Percentiles rank a stretch among this genome's conserved stretches.
phyloP scores from a whole-genome alignment of 1,140 invertebrate species.

The Drosophila trapezifrons region DNA sequence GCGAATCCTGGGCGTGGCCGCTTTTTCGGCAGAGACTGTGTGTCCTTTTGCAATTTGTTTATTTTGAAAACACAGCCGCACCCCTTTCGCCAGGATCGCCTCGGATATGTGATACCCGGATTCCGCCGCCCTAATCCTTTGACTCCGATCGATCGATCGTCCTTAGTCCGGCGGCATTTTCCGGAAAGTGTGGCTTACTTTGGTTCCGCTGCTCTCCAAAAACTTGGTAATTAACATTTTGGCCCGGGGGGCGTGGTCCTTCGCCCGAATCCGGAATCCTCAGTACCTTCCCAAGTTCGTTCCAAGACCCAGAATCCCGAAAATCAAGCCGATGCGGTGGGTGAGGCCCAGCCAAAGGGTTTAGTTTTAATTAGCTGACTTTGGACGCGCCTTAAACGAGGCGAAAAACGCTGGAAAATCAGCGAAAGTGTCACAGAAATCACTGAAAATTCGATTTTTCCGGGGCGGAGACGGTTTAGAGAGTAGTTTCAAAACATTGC shows the following conservation, averaged over 20 bases:
- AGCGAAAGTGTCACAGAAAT: slow-evolving; percentile 19
- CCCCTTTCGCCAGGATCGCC: slow-evolving; percentile 60
- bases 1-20: slow-evolving; percentile 31
- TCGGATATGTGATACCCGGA: slow-evolving; percentile 42
- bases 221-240: slow-evolving; percentile 76
- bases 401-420: slow-evolving; percentile 2
- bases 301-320: not conserved
- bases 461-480: slow-evolving; percentile 23
- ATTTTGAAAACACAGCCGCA: slow-evolving; percentile 80
- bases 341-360: slow-evolving; percentile 37
- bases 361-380: slow-evolving; percentile 66
- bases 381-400: slow-evolving; percentile 46
- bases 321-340: slow-evolving; percentile 7
- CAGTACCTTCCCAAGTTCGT: not conserved
- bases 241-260: slow-evolving; percentile 17
- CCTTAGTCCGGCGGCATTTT: slow-evolving; percentile 56
- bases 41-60: slow-evolving; percentile 75
- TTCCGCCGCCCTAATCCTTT: slow-evolving; percentile 65
- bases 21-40: slow-evolving; percentile 7
- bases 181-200: slow-evolving; percentile 81
- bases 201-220: slow-evolving; percentile 70
- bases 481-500: slow-evolving; percentile 12
- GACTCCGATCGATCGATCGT: slow-evolving; percentile 52
- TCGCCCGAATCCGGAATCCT: slow-evolving; percentile 4
- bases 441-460: slow-evolving; percentile 7